A percentile compares a stretch with the other conserved stretches of the same genome.
These are phyloP conservation scores for Climacteris rufus DNA, from an alignment of 2,113 vertebrate species.

Conservation along the genomic window DNA sequence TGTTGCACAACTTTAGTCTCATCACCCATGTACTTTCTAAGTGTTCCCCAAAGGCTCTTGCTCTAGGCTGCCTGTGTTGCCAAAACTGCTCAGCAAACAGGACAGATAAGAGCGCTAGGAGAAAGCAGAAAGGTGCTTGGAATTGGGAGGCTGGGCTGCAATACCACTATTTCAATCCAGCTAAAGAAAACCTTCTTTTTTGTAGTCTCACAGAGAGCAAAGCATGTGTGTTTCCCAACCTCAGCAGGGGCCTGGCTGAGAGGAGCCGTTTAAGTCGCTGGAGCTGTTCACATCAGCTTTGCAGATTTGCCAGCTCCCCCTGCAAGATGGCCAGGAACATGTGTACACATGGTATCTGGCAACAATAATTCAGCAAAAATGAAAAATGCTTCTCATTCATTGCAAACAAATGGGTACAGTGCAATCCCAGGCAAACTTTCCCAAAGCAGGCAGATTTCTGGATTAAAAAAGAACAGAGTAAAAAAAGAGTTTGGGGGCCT, in stretches of 20 bases:
- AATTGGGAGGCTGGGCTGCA: neutral
- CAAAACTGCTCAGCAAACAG: neutral
- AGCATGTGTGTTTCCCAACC: neutral
- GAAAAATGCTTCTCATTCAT: conserved; percentile 55
- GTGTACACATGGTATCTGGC: conserved; percentile 40
- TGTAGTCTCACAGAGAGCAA: neutral
- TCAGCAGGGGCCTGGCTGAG: neutral
- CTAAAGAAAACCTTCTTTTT: neutral
- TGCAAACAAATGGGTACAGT: conserved; percentile 52
- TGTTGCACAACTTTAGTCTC: neutral
- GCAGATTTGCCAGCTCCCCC: conserved; percentile 34
- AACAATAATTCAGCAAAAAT: conserved; percentile 42
- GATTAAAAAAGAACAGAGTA: neutral
- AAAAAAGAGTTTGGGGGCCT: neutral
- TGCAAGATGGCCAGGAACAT: conserved; percentile 30
- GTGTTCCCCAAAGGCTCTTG: neutral
- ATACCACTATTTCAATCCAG: neutral
- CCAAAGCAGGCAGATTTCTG: neutral
- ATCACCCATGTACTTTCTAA: neutral
- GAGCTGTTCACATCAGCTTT: neutral
- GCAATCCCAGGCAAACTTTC: conserved; percentile 8
- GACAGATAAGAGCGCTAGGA: neutral
- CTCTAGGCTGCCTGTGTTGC: neutral
- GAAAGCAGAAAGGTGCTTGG: neutral
- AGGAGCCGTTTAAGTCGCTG: neutral